Percentiles rank a stretch among this genome's conserved stretches.
Evolutionary conservation across 1,140 invertebrate species (phyloP).

Genomic region (Sitophilus oryzae): DNA sequence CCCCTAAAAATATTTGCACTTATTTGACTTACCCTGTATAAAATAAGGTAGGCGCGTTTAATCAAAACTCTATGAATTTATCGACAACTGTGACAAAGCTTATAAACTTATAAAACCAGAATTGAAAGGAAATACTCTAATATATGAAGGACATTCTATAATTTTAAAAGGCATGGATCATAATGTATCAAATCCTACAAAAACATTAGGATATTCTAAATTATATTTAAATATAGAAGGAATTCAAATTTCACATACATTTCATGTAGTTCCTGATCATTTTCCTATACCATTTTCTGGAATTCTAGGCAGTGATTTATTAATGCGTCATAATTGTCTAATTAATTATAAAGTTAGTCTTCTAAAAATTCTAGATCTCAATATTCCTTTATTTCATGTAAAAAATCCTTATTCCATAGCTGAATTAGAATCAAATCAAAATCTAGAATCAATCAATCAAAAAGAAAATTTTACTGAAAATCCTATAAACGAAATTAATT

Average conservation of each 20-base stretch:
- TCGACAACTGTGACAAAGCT: too few species aligned
- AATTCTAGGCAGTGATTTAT: constrained; percentile 4
- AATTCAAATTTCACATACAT: neutral
- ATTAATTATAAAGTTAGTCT: constrained; percentile 4
- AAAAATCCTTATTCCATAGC: neutral
- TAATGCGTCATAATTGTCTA: neutral
- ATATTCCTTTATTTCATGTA: neutral
- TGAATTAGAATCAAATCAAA: neutral
- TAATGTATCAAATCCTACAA: neutral
- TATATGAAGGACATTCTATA: too few species aligned
- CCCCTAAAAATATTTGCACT: too few species aligned
- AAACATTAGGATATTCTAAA: constrained; percentile 3
- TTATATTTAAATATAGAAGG: neutral
- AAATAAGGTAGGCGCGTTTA: too few species aligned
- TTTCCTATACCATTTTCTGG: constrained; percentile 7
- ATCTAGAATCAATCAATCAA: too few species aligned
- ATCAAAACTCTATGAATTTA: too few species aligned
- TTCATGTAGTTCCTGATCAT: constrained; percentile 2
- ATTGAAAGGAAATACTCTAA: too few species aligned
- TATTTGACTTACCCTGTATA: too few species aligned
- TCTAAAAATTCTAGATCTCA: neutral
- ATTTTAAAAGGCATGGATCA: constrained; percentile 1
- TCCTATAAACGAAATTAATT: too few species aligned
- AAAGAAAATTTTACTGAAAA: too few species aligned
- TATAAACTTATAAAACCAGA: too few species aligned